Base-by-base conservation (phyloP, 2,113 vertebrate species). In the Lynx canadensis region DNA sequence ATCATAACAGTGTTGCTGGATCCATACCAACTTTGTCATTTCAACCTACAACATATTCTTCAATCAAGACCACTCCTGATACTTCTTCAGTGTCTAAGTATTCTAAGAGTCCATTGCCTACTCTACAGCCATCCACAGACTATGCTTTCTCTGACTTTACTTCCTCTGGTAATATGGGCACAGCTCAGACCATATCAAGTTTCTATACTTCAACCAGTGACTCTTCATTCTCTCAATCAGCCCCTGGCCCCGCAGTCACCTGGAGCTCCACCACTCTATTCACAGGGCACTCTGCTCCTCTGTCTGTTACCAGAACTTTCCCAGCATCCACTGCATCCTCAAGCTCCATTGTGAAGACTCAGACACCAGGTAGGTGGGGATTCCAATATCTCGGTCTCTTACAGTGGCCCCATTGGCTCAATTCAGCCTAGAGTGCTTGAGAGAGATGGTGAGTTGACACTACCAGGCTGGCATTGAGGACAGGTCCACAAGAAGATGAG, bases 1-100 rank as follows among this genome's bases (percentile, higher is more conserved):
- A 2, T 41, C 12, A 25, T 0, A 52, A 25, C 2, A 48, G 52
- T 1, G 1, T 9, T 16, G 1, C 18, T 25, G 29, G 12, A 14
- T 86, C 87, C n/a, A 86, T 36, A 29, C 25, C 5, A 0, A 68
- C 36, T 16, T 33, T 9, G 4, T 48, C 68, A 29, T n/a, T n/a
- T 52, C 45, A 16, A n/a, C 27, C 31, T 71, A 63, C 29, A 21
- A 65, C 23, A 3, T 41, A 21, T 21, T 29, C 63, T 66, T 76
- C 4, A 0, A 16, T 45, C 45, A 68, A 57, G 66, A 50, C 55
- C 36, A 57, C 65, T 15, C 69, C 19, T 52, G 36, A 55, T 38
- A 57, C 45, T 11, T 48, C 52, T 50, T 63, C 23, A 38, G 4
- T 52, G 33, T 33, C 85, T 66, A 14, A 41, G 38, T 66, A n/a